phyloP scores from a whole-genome alignment of 2,797 vertebrate species.

The Erethizon dorsatum region DNA sequence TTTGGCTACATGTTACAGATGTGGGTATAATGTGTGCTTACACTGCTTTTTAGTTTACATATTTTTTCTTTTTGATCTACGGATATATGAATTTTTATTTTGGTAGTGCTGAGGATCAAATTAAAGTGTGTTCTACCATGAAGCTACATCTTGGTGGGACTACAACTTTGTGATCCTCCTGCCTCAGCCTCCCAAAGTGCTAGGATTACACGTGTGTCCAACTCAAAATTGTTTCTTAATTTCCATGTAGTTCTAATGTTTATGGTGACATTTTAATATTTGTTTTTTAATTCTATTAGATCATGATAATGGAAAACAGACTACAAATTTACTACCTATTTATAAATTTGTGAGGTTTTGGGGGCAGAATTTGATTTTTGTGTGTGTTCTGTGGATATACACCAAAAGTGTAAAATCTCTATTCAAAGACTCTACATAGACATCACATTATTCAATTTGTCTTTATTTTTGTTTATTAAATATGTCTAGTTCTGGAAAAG shows the following conservation, averaged over 20 bases:
- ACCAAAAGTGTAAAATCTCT: neutral
- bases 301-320: neutral
- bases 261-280: neutral
- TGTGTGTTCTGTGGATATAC: neutral
- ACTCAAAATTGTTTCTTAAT: constrained; percentile 11
- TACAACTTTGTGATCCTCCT: neutral
- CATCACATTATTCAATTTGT: neutral
- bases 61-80: neutral
- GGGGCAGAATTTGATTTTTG: neutral
- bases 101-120: neutral
- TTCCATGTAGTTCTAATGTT: neutral
- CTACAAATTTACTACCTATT: neutral
- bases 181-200: neutral
- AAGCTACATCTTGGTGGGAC: neutral
- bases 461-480: constrained; percentile 41
- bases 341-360: neutral
- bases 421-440: neutral
- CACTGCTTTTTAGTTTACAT: neutral
- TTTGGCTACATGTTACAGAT: neutral
- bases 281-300: neutral
- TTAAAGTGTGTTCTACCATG: neutral
- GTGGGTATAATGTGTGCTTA: neutral
- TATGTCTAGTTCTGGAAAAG: constrained; percentile 1
- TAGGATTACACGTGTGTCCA: neutral
- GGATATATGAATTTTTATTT: neutral